Percentiles rank a stretch among this genome's conserved stretches.
These are phyloP conservation scores for Megamerina dolium DNA, from an alignment of 2,888 invertebrate species.

Conservation along the genomic window DNA sequence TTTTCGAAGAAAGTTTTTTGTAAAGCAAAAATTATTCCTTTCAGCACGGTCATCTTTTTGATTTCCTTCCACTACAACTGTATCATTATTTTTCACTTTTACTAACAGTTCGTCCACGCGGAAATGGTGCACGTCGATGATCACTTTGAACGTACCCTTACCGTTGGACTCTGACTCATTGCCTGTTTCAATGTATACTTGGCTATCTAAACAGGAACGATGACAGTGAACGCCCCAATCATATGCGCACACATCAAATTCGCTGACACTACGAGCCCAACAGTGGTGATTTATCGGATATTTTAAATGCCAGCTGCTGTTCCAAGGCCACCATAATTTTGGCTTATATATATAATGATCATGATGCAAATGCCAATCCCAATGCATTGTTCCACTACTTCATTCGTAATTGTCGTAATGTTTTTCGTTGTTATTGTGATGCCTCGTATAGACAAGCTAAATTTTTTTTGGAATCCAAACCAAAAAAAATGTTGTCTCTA, in stretches of 20 bases:
- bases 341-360: constrained; percentile 30
- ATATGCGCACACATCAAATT: constrained; percentile 35
- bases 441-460: constrained; percentile 36
- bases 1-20: constrained; percentile 39
- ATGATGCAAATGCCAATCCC: constrained; percentile 35
- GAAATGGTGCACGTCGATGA: constrained; percentile 43
- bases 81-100: constrained; percentile 41
- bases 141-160: constrained; percentile 40
- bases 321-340: constrained; percentile 30
- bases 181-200: constrained; percentile 38
- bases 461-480: constrained; percentile 33
- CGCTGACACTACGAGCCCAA: constrained; percentile 22
- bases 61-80: constrained; percentile 39
- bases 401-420: background rate
- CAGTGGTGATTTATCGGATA: constrained; percentile 27
- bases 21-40: constrained; percentile 36
- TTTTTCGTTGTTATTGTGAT: constrained; percentile 21
- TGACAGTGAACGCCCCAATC: constrained; percentile 38
- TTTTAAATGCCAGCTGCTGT: constrained; percentile 19
- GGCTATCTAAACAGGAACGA: constrained; percentile 37
- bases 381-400: constrained; percentile 25
- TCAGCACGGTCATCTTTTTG: constrained; percentile 35
- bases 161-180: constrained; percentile 32
- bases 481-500: constrained; percentile 43
- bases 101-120: constrained; percentile 37